Evolutionary conservation across 2,888 invertebrate species (phyloP).

Genomic region (Neuroscelio doddi): DNA sequence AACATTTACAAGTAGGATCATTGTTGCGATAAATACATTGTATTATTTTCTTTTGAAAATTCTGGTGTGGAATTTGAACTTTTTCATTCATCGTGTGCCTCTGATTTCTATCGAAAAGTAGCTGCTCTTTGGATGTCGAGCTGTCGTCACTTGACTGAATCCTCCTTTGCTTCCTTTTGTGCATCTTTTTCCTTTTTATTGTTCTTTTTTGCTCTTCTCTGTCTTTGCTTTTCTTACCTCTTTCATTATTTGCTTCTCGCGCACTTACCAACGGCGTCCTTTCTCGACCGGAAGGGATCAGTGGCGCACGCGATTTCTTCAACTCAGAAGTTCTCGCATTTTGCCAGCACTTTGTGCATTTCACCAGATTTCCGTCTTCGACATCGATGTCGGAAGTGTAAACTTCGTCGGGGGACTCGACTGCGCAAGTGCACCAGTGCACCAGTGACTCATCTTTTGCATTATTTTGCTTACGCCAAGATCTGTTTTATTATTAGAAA

Average conservation of each 20-base stretch:
- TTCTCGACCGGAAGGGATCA: constrained; percentile 8
- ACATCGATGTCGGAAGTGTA: constrained; percentile 26
- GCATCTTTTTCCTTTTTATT: constrained; percentile 4
- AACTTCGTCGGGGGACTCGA: constrained; percentile 34
- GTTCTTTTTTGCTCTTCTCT: not conserved
- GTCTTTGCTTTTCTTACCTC: constrained; percentile 8
- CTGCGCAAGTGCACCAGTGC: constrained; percentile 37
- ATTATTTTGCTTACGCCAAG: constrained; percentile 24
- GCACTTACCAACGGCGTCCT: constrained; percentile 22
- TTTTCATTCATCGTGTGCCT: constrained; percentile 14
- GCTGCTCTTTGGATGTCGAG: constrained; percentile 13
- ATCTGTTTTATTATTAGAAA: constrained; percentile 7
- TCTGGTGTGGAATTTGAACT: constrained; percentile 17
- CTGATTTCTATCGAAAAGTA: constrained; percentile 21
- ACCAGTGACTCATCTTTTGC: constrained; percentile 23
- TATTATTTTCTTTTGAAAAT: constrained; percentile 32
- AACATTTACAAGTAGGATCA: constrained; percentile 43
- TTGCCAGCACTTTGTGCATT: constrained; percentile 38
- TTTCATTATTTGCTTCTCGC: not conserved
- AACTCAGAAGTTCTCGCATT: constrained; percentile 20
- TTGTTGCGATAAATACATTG: constrained; percentile 45
- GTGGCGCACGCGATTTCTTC: not conserved
- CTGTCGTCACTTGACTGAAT: constrained; percentile 32
- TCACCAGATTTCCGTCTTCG: constrained; percentile 26
- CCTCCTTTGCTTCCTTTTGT: constrained; percentile 5